A percentile compares a stretch with the other conserved stretches of the same genome.
Evolutionary conservation across 2,797 vertebrate species (phyloP).

Genomic region (Scolopax bukidnonensis): DNA sequence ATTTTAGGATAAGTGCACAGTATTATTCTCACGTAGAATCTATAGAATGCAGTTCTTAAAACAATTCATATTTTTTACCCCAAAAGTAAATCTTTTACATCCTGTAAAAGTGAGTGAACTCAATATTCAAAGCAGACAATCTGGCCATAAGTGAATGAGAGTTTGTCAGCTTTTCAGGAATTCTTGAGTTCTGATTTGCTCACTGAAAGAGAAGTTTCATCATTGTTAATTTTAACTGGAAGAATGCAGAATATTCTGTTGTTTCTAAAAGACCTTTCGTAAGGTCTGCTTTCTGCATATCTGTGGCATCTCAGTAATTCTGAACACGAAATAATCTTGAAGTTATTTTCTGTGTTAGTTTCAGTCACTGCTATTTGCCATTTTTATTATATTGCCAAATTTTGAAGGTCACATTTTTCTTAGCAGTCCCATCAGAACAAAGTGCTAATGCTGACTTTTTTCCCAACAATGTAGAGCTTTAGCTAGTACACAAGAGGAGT

Average conservation of each 20-base stretch:
- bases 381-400: conserved; percentile 54
- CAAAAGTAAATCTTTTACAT: not conserved
- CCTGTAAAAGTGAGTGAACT: not conserved
- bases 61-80: not conserved
- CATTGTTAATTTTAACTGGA: not conserved
- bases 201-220: not conserved
- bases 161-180: not conserved
- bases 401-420: conserved; percentile 64
- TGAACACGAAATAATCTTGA: not conserved
- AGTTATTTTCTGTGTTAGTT: conserved; percentile 1
- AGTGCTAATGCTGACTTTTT: conserved; percentile 54
- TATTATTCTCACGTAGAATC: not conserved
- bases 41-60: not conserved
- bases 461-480: conserved; percentile 42
- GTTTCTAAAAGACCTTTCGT: not conserved
- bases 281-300: not conserved
- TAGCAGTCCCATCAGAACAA: conserved; percentile 32
- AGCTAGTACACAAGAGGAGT: conserved; percentile 42
- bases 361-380: conserved; percentile 2
- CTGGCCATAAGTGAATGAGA: not conserved
- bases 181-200: not conserved
- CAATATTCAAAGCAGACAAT: not conserved
- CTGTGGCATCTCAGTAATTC: not conserved
- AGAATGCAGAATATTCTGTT: not conserved
- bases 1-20: not conserved